Evolutionary conservation across 2,797 vertebrate genomes (phyloP), one percentile per base, ranked within the genome.

Genomic region (Sebastes steindachneri): DNA sequence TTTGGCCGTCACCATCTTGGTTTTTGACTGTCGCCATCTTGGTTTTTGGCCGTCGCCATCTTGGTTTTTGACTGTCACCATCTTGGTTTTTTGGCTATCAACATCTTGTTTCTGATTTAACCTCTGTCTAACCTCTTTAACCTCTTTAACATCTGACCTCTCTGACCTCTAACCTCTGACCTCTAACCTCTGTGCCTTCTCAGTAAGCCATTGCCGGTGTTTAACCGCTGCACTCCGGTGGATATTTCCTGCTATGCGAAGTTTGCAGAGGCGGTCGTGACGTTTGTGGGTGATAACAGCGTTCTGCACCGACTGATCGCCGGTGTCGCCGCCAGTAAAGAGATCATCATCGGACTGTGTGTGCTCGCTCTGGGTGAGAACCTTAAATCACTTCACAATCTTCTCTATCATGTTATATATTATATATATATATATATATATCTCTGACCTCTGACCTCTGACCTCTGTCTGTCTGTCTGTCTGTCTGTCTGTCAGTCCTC

Each of bases 291-390:
- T 81, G 98, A 99, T 92, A 97, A 97, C 97, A 97, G 97, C 94
- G 95, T 98, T 90, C 96, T 99, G 94, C 98, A 99, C 95, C 97
- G 97, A 73, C 96, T 99, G 93, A 98, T 99, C 91, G 97, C 97
- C 79, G 97, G 98, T 81, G 97, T 99, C 87, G 97, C 97, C 78
- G 97, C 97, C 95, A 99, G 97, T 95, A 99, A 98, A 95, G 98
- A 99, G 94, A 97, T 99, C 96, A 99, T 99, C 96, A 95, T 98
- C 83, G 98, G 98, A 91, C 97, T 99, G 94, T 99, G 98, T 91
- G 96, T 99, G 82, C 97, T 99, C 68, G 98, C 98, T 81, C 96
- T 99, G 95, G 97, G 98, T 99, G 76, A 93, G 85, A n/a, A 60
- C 28, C 28, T 41, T 41, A 41, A 41, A 41, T 41, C 37, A 14